Evolutionary conservation across 2,113 vertebrate genomes (phyloP).

Genomic region (Amphilophus citrinellus): DNA sequence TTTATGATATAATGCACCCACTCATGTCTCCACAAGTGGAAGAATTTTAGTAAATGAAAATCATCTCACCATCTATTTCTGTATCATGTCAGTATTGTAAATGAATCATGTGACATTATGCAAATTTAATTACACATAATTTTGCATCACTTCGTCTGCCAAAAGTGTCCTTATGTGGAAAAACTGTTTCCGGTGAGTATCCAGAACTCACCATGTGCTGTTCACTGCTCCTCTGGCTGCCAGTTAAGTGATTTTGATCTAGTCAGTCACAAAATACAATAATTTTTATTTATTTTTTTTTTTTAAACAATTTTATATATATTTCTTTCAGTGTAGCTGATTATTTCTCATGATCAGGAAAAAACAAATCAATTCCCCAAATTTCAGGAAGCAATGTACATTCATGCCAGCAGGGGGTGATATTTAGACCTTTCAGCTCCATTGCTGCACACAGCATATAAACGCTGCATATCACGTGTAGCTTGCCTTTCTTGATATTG

Average conservation of each 20-base stretch:
- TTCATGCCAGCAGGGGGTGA: slow-evolving; percentile 38
- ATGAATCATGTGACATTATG: not conserved
- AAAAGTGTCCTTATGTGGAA: slow-evolving; percentile 9
- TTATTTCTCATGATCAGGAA: not conserved
- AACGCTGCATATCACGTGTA: not conserved
- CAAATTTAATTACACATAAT: not conserved
- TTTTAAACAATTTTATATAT: not conserved
- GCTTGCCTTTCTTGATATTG: not conserved
- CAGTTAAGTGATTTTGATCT: not conserved
- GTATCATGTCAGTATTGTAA: not conserved
- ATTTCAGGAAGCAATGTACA: not conserved
- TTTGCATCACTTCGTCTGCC: not conserved
- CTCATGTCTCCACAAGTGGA: not conserved
- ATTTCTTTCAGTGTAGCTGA: not conserved
- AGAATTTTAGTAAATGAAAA: not conserved
- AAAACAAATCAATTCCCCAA: not conserved
- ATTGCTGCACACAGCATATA: not conserved
- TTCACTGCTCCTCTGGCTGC: not conserved
- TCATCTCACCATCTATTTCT: not conserved
- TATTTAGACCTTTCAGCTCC: slow-evolving; percentile 6
- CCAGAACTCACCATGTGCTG: not conserved
- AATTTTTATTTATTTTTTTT: not conserved
- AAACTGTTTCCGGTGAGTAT: not conserved
- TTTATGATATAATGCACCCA: not conserved
- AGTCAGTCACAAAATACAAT: not conserved